Conservation (phyloP, 2,888 invertebrate genomes). For the Eupithecia dodoneata region DNA sequence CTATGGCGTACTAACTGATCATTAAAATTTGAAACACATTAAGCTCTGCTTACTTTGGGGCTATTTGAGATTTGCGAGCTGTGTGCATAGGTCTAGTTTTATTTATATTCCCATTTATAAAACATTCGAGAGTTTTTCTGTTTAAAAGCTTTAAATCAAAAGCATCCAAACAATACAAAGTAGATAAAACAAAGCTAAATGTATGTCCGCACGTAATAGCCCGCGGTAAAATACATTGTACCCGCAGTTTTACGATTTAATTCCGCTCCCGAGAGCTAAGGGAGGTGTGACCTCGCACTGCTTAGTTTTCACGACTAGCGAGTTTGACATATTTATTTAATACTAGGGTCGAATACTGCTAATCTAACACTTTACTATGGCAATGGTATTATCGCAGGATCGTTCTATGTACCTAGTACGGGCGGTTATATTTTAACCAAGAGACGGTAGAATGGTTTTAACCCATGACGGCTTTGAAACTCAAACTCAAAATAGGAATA, state of each 20-base stretch:
- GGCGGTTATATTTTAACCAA: too few species aligned
- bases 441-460: too few species aligned
- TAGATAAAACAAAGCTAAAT: slow-evolving; percentile 15
- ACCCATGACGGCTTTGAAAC: too few species aligned
- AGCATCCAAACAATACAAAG: slow-evolving; percentile 7
- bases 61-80: neutral
- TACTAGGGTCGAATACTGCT: too few species aligned
- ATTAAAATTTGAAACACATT: neutral
- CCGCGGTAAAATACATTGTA: slow-evolving; percentile 51
- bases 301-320: slow-evolving; percentile 5
- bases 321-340: slow-evolving; percentile 2
- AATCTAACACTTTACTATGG: too few species aligned
- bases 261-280: slow-evolving; percentile 38
- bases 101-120: neutral
- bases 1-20: too few species aligned
- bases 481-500: too few species aligned
- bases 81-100: neutral
- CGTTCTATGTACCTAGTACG: too few species aligned
- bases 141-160: neutral
- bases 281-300: slow-evolving; percentile 7
- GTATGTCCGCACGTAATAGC: slow-evolving; percentile 41
- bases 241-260: slow-evolving; percentile 57
- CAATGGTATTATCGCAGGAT: too few species aligned
- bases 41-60: neutral
- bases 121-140: neutral